phyloP scores from a whole-genome alignment of 2,113 vertebrate species.

The Melanostigma gelatinosum region DNA sequence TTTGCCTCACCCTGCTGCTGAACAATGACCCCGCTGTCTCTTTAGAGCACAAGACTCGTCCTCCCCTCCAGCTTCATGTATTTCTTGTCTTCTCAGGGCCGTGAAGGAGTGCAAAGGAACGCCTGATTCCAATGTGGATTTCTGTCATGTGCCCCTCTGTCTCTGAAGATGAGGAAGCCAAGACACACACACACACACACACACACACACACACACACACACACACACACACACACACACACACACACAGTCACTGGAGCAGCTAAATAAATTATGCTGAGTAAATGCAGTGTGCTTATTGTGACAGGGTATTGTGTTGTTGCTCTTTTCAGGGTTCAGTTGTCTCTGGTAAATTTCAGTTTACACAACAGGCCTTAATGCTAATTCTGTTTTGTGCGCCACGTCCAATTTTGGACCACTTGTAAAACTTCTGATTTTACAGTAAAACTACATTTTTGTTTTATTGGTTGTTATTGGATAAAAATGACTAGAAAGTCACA shows the following conservation, averaged over 20 bases:
- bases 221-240: background rate
- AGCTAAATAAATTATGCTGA: background rate
- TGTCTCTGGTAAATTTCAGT: background rate
- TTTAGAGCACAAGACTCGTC: slow-evolving; percentile 29
- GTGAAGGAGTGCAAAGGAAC: background rate
- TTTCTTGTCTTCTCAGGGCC: slow-evolving; percentile 30
- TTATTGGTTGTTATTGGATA: background rate
- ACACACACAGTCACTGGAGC: background rate
- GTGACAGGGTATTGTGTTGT: background rate
- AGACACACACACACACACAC: background rate
- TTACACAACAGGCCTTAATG: slow-evolving; percentile 1
- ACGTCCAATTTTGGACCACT: background rate
- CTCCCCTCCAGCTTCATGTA: slow-evolving; percentile 9
- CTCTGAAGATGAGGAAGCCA: slow-evolving; percentile 34
- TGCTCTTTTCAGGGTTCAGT: background rate
- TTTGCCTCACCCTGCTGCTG: background rate
- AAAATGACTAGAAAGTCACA: background rate
- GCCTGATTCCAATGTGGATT: slow-evolving; percentile 10
- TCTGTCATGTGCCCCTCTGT: slow-evolving; percentile 29
- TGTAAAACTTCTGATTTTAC: background rate
- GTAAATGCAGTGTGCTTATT: background rate
- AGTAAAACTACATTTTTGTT: background rate
- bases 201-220: background rate
- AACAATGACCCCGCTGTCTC: slow-evolving; percentile 16
- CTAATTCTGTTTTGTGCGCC: background rate